Percentiles rank a stretch among this genome's conserved stretches.
These are phyloP conservation scores for Arenicola marina DNA, from an alignment of 2,888 invertebrate species.

Conservation along the genomic window DNA sequence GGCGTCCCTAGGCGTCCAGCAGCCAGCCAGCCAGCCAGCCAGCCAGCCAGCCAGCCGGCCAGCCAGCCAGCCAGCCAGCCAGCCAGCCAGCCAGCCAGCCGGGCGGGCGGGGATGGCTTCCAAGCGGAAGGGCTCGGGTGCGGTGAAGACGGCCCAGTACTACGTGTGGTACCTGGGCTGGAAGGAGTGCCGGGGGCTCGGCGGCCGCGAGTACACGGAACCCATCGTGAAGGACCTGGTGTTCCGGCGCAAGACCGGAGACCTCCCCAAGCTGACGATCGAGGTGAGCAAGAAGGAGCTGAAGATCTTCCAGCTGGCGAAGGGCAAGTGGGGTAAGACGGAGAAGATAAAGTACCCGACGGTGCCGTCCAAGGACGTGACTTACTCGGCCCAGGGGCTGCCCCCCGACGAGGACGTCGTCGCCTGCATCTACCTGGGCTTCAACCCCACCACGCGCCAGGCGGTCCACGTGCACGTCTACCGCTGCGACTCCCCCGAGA, in stretches of 20 bases:
- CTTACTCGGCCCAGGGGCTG: slow-evolving; percentile 80
- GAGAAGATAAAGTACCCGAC: slow-evolving; percentile 77
- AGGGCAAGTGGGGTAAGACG: slow-evolving; percentile 52
- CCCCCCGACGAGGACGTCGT: slow-evolving; percentile 80
- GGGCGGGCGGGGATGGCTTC: no score
- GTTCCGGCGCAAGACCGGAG: slow-evolving; percentile 81
- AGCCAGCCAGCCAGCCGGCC: no score
- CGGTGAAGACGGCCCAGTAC: slow-evolving; percentile 48
- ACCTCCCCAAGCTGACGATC: slow-evolving; percentile 78
- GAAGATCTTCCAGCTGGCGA: slow-evolving; percentile 84
- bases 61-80: no score
- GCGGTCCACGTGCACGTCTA: slow-evolving; percentile 95
- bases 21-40: no score
- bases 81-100: no score
- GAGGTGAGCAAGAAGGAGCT: slow-evolving; percentile 80
- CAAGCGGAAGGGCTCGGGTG: no score
- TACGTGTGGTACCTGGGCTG: slow-evolving; percentile 81
- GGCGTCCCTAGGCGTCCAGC: no score
- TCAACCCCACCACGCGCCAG: slow-evolving; percentile 91
- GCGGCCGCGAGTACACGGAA: slow-evolving; percentile 81
- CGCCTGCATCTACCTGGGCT: slow-evolving; percentile 87
- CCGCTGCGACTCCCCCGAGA: slow-evolving; percentile 91
- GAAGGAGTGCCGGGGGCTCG: slow-evolving; percentile 86
- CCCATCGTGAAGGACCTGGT: slow-evolving; percentile 84
- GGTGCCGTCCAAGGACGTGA: slow-evolving; percentile 58